Evolutionary conservation across 1,140 invertebrate species (phyloP).

Genomic region (Heliconius hewitsoni): DNA sequence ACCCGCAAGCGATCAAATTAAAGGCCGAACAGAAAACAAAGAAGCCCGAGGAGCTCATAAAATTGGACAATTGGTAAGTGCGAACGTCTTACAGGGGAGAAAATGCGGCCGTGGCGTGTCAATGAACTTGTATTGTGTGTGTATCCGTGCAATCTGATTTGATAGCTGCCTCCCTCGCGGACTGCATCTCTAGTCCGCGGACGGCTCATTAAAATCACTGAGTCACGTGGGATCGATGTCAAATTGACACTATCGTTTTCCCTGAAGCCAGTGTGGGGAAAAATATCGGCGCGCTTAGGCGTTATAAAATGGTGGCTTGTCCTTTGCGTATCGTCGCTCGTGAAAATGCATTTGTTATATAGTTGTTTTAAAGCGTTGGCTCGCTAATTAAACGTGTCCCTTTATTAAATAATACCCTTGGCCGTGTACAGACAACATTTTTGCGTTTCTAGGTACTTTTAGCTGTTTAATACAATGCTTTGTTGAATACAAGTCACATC

Average conservation of each 20-base stretch:
- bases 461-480: conserved; percentile 70
- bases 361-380: conserved; percentile 44
- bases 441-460: conserved; percentile 53
- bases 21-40: conserved; percentile 94
- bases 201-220: conserved; percentile 84
- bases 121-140: conserved; percentile 83
- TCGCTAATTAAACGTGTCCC: conserved; percentile 46
- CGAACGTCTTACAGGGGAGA: conserved; percentile 77
- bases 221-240: conserved; percentile 84
- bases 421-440: conserved; percentile 51
- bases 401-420: conserved; percentile 51
- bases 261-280: conserved; percentile 78
- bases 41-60: conserved; percentile 95
- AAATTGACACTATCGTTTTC: conserved; percentile 82
- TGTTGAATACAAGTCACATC: conserved; percentile 78
- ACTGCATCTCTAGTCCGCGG: conserved; percentile 83
- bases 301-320: conserved; percentile 81
- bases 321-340: conserved; percentile 71
- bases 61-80: conserved; percentile 96
- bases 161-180: conserved; percentile 83
- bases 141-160: conserved; percentile 83
- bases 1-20: conserved; percentile 91
- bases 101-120: conserved; percentile 82
- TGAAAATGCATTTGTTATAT: conserved; percentile 63
- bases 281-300: conserved; percentile 78